These are phyloP conservation scores for Oostethus manadensis DNA, from an alignment of 2,113 vertebrate species.

Conservation along the genomic window DNA sequence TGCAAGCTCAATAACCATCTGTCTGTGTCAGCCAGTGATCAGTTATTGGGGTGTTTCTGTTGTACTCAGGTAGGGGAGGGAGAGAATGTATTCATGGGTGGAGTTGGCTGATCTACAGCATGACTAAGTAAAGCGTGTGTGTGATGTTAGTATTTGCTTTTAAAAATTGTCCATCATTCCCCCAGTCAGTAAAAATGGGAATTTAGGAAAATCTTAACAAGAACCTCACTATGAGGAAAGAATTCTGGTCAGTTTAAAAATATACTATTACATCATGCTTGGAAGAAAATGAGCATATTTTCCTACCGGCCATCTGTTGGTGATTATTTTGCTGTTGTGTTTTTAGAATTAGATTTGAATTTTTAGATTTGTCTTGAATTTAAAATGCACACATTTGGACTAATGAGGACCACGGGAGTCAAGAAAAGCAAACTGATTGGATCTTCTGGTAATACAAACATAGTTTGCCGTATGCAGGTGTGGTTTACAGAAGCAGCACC, in stretches of 20 bases:
- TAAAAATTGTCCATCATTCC: too few species aligned
- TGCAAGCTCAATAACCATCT: conserved; percentile 23
- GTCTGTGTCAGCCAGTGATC: conserved; percentile 45
- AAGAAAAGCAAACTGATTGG: background rate
- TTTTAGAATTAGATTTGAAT: too few species aligned
- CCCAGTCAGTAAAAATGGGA: too few species aligned
- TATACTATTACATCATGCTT: too few species aligned
- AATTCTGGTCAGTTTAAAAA: too few species aligned
- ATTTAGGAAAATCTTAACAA: too few species aligned
- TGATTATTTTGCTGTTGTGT: background rate
- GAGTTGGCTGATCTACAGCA: background rate
- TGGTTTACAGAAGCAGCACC: too few species aligned
- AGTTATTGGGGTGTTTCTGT: conserved; percentile 14
- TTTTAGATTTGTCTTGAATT: background rate
- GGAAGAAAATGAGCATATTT: too few species aligned
- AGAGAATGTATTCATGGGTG: conserved; percentile 2
- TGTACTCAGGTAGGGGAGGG: conserved; percentile 10
- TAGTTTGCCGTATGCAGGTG: too few species aligned
- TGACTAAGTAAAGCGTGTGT: background rate
- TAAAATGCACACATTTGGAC: background rate
- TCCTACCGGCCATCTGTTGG: background rate
- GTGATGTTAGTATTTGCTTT: background rate
- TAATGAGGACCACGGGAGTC: background rate
- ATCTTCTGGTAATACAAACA: background rate
- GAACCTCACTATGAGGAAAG: too few species aligned